Evolutionary conservation across 2,888 invertebrate genomes (phyloP).

Genomic region (Limnephilus lunatus): DNA sequence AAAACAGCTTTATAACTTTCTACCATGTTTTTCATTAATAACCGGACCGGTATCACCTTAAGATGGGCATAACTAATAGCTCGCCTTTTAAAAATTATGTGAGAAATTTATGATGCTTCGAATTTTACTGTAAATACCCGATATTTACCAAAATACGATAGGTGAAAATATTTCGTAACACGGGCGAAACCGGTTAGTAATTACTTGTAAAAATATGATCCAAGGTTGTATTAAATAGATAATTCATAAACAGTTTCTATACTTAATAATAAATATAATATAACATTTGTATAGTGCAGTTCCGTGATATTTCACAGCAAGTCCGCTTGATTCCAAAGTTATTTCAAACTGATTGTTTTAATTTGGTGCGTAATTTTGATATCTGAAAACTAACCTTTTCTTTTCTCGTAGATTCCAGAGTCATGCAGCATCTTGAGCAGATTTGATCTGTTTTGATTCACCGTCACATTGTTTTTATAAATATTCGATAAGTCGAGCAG

Average conservation of each 20-base stretch:
- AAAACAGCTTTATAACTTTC: not conserved
- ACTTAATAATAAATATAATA: too few relatives aligned
- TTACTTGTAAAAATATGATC: not conserved
- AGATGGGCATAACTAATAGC: too few relatives aligned
- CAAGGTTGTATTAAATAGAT: not conserved
- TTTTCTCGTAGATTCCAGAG: conserved; percentile 63
- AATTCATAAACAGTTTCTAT: too few relatives aligned
- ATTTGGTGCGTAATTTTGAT: not conserved
- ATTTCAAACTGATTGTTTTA: too few relatives aligned
- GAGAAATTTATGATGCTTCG: too few relatives aligned
- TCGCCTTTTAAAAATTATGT: too few relatives aligned
- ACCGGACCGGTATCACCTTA: too few relatives aligned
- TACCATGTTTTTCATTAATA: too few relatives aligned
- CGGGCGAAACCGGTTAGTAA: not conserved
- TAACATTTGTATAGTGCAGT: too few relatives aligned
- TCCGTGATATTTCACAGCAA: too few relatives aligned
- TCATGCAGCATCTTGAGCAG: conserved; percentile 63
- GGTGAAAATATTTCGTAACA: not conserved
- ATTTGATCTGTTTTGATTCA: conserved; percentile 51
- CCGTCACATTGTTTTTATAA: conserved; percentile 61
- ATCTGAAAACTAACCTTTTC: conserved; percentile 59
- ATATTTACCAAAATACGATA: not conserved
- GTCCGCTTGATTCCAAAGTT: too few relatives aligned
- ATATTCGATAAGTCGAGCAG: conserved; percentile 60
- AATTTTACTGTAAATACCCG: too few relatives aligned